Base-by-base conservation (phyloP, 2,113 vertebrate genomes). In the Picathartes gymnocephalus region DNA sequence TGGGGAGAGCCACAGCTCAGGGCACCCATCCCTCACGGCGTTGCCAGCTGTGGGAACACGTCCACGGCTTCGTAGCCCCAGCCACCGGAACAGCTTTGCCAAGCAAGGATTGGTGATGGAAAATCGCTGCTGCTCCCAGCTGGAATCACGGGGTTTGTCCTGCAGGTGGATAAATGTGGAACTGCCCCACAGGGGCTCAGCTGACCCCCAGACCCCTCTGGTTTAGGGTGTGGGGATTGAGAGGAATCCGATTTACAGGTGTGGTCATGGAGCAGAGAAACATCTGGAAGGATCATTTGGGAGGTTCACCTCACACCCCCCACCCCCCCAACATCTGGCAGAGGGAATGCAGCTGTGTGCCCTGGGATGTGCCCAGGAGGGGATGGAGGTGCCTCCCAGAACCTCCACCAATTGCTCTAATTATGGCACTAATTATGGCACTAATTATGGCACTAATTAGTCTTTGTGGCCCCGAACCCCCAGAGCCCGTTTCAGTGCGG, bases 221-320 rank as follows among this genome's bases (percentile, higher is more conserved):
- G 0, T 53, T 35, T 11, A n/a, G 28, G 51, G 7, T 17, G 48
- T 13, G n/a, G 50, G 47, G 15, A 3, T 6, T 2, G n/a, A 28
- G 56, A 61, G 54, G 45, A 28, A 33, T 37, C 35, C 6, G 2
- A 13, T 8, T 20, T 2, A 10, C 15, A 64, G 76, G 20, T 8
- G 13, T 5, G 56, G 47, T 7, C 57, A 19, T 0, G 5, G 12
- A 47, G 77, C 22, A 45, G 19, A 31, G 60, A 30, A 69, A 35
- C 33, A 7, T 0, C 39, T 30, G 40, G 37, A 33, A 37, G 33
- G 30, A 22, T 10, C 47, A 8, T 28, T 19, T 11, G 19, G 83
- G 51, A 23, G 19, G 15, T 30, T 88, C 44, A 13, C 24, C 24
- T 33, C 3, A 9, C 10, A 21, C n/a, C 9, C n/a, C n/a, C 40